Base-by-base conservation (phyloP, 2,888 invertebrate species). In the Tillus elongatus region DNA sequence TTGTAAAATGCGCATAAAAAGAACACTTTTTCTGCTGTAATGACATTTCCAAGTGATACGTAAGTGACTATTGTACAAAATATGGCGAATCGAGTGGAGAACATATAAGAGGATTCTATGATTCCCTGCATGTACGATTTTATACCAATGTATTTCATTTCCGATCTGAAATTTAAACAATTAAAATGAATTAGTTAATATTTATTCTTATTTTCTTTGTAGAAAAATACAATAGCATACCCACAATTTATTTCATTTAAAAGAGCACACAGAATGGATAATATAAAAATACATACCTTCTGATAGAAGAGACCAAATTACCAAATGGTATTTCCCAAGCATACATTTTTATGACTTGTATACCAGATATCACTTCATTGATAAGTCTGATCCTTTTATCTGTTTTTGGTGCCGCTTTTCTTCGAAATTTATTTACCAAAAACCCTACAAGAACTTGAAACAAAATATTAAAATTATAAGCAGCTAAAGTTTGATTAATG, bases 311-410 rank as follows among this genome's bases (percentile, higher is more conserved):
- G 1, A 92, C 82, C 38, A 91, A 72, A 49, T 77, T 75, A 11
- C 80, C 75, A 57, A 95, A 93, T 0, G 90, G 84, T 51, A 77
- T 76, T 59, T 95, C 95, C 85, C 93, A 95, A 0, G 91, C 86
- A 55, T 91, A 95, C 91, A 93, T 92, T 69, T 95, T 95, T 49
- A 95, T 87, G 0, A 92, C 89, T 66, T 89, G 77, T 57, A 89
- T 85, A 1, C 90, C 92, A 52, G 78, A 76, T 29, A 93, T 78
- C 16, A 89, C 81, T 67, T 90, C 93, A 57, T 85, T 89, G 88
- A 93, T 92, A 0, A 92, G 61, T 12, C 85, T 71, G 1, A 95
- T 82, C 4, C 95, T 68, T 47, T 86, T 73, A 63, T 95, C 93
- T 0, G 91, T 90, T 36, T 81, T 71, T 19, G 77, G 63, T 0